Evolutionary conservation across 2,113 vertebrate species (phyloP).

Genomic region (Drymodes brunneopygia): DNA sequence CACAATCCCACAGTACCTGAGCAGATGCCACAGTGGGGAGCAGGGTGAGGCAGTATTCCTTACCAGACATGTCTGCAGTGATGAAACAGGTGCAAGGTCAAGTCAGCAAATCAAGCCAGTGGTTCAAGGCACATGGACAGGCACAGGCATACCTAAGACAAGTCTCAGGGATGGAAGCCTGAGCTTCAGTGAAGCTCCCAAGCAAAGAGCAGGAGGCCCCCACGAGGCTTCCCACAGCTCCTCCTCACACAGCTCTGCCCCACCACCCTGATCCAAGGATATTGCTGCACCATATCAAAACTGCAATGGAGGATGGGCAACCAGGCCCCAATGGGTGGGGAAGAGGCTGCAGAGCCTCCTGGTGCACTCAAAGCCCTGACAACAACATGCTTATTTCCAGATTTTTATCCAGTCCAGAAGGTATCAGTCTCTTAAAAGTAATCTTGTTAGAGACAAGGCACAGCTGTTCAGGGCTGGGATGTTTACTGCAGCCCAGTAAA

Average conservation of each 20-base stretch:
- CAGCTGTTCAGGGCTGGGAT: conserved; percentile 37
- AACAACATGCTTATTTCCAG: conserved; percentile 8
- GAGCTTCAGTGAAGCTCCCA: neutral
- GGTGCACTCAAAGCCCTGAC: neutral
- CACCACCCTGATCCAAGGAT: neutral
- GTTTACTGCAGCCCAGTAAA: conserved; percentile 36
- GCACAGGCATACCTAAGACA: neutral
- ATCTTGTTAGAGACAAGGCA: conserved; percentile 41
- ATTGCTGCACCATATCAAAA: neutral
- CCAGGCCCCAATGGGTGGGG: neutral
- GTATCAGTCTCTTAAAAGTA: conserved; percentile 47
- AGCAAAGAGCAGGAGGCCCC: neutral
- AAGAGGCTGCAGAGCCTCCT: neutral
- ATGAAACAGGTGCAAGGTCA: neutral
- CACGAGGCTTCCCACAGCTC: neutral
- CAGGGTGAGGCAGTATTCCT: neutral
- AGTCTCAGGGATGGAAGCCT: neutral
- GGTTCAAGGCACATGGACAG: neutral
- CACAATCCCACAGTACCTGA: neutral
- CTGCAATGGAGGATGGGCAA: neutral
- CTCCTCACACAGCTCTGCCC: neutral
- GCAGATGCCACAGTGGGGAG: neutral
- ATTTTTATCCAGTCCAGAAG: conserved; percentile 39
- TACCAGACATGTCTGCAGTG: neutral
- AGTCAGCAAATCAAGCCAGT: neutral